Conservation (phyloP, 2,113 vertebrate genomes). For the Podocnemis expansa region DNA sequence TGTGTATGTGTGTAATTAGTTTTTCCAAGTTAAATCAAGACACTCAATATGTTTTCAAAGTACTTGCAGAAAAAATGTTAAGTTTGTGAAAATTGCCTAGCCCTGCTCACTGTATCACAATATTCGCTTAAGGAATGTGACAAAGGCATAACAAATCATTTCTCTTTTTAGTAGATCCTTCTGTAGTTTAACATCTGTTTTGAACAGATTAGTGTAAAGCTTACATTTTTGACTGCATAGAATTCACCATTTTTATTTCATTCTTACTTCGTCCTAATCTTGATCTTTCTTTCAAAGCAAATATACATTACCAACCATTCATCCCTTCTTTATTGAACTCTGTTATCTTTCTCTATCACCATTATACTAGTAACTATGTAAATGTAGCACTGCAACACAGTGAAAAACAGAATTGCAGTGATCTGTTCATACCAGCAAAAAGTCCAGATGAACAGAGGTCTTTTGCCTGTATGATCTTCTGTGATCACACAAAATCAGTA, state of each 20-base stretch:
- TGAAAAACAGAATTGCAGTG: background rate
- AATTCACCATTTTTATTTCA: background rate
- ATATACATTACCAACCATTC: background rate
- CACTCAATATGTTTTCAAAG: background rate
- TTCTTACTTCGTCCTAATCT: background rate
- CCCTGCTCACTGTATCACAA: background rate
- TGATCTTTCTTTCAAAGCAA: background rate
- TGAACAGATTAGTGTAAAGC: background rate
- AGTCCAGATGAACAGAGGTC: background rate
- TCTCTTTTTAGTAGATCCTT: background rate
- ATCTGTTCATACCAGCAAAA: background rate
- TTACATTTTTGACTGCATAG: background rate
- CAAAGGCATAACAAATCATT: background rate
- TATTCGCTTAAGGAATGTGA: background rate
- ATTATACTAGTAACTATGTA: background rate
- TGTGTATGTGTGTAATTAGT: background rate
- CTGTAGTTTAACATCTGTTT: background rate
- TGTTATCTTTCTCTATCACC: background rate
- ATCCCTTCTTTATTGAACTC: background rate
- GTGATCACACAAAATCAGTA: background rate
- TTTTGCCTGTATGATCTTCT: background rate
- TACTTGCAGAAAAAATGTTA: constrained; percentile 8
- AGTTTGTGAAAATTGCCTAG: background rate
- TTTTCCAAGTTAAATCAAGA: background rate
- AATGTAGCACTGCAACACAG: background rate